These are phyloP conservation scores for Leucosticte australis DNA, from an alignment of 2,113 vertebrate genomes.

Conservation along the genomic window DNA sequence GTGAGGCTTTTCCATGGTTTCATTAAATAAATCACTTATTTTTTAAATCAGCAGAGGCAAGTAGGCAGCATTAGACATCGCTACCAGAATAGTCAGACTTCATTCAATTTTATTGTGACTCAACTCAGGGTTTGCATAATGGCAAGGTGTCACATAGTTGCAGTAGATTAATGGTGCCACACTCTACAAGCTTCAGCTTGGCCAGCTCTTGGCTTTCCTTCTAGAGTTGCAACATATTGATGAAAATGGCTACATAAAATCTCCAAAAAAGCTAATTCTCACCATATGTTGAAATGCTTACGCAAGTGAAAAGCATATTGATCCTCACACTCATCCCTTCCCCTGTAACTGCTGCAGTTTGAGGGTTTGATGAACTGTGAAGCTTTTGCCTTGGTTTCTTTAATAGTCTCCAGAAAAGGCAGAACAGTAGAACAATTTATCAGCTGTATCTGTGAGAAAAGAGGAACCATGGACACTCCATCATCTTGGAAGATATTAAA, in stretches of 20 bases:
- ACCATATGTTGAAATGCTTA: neutral
- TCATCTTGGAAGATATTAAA: neutral
- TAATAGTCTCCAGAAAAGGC: neutral
- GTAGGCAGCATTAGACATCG: neutral
- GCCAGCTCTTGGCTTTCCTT: neutral
- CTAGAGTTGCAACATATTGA: neutral
- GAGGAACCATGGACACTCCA: neutral
- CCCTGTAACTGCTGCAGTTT: neutral
- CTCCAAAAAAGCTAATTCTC: neutral
- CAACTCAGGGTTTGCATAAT: neutral
- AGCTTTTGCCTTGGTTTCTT: constrained; percentile 15
- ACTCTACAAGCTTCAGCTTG: neutral
- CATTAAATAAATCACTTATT: constrained; percentile 30
- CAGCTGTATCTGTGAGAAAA: neutral
- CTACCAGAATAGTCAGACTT: neutral
- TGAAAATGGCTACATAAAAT: neutral
- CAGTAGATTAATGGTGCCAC: neutral
- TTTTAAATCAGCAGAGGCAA: neutral
- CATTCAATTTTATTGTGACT: neutral
- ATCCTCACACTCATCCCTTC: neutral
- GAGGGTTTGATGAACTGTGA: neutral
- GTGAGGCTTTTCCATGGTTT: constrained; percentile 6
- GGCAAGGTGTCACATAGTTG: neutral
- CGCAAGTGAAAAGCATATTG: neutral
- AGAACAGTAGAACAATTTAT: neutral